These are phyloP conservation scores for Rhagophthalmus giganteus DNA, from an alignment of 2,888 invertebrate genomes.

Conservation along the genomic window DNA sequence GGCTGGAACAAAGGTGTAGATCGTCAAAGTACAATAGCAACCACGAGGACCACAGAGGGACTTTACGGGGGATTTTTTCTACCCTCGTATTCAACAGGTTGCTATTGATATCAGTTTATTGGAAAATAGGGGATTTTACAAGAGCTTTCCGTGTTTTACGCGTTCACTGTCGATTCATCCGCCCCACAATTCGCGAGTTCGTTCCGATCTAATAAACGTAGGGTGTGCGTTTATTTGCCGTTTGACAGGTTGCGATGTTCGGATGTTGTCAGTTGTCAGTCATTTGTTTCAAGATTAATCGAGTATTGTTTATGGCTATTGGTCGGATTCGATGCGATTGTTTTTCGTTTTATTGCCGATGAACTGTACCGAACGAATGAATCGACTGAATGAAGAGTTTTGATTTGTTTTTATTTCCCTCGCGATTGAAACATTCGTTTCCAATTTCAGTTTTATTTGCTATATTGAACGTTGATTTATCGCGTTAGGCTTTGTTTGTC, in stretches of 20 bases:
- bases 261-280: slow-evolving; percentile 45
- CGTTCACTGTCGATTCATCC: slow-evolving; percentile 44
- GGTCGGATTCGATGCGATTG: slow-evolving; percentile 38
- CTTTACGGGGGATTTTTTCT: slow-evolving; percentile 41
- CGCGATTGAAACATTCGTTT: slow-evolving; percentile 14
- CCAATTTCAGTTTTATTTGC: not conserved
- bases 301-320: slow-evolving; percentile 44
- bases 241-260: slow-evolving; percentile 29
- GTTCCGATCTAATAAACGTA: slow-evolving; percentile 32
- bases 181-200: slow-evolving; percentile 30
- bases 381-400: slow-evolving; percentile 40
- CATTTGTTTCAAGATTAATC: slow-evolving; percentile 44
- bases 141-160: slow-evolving; percentile 50
- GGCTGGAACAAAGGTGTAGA: slow-evolving; percentile 7
- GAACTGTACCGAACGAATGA: slow-evolving; percentile 28
- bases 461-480: slow-evolving; percentile 14
- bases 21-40: slow-evolving; percentile 24
- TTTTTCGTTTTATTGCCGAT: slow-evolving; percentile 35
- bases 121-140: slow-evolving; percentile 56
- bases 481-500: slow-evolving; percentile 1
- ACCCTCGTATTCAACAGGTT: slow-evolving; percentile 53
- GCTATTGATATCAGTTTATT: slow-evolving; percentile 58
- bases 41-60: slow-evolving; percentile 33
- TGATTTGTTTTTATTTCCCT: slow-evolving; percentile 39
- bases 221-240: slow-evolving; percentile 29